Evolutionary conservation across 2,888 invertebrate species (phyloP).

Genomic region (Argyresthia albistria): DNA sequence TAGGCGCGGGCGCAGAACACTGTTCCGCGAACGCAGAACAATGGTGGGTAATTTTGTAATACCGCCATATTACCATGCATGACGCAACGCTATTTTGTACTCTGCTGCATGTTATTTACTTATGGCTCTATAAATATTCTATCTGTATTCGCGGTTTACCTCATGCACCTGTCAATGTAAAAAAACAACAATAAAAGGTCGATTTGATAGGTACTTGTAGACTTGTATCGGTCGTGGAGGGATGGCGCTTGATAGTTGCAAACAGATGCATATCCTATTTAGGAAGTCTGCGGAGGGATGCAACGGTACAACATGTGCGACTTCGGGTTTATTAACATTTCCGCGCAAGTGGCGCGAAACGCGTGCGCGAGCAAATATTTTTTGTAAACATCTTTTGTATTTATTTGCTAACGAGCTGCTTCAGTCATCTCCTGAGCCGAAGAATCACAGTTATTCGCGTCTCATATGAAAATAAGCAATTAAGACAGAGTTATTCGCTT

Average conservation of each 20-base stretch:
- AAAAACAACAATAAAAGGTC: not conserved
- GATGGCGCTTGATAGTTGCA: not conserved
- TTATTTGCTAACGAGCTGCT: not conserved
- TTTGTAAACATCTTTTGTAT: not conserved
- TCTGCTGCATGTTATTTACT: slow-evolving; percentile 35
- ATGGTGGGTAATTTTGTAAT: slow-evolving; percentile 68
- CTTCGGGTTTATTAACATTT: slow-evolving; percentile 15
- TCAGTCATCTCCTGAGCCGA: not conserved
- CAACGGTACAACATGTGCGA: slow-evolving; percentile 15
- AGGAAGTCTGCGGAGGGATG: slow-evolving; percentile 14
- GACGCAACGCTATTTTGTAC: slow-evolving; percentile 48
- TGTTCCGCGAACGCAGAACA: slow-evolving; percentile 65
- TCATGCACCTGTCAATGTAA: too few species aligned
- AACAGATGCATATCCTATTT: slow-evolving; percentile 12
- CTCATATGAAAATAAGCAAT: too few species aligned
- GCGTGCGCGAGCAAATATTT: not conserved
- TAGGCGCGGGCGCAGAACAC: slow-evolving; percentile 31
- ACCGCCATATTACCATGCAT: slow-evolving; percentile 62
- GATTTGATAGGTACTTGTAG: not conserved
- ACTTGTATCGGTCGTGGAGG: not conserved
- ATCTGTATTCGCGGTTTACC: too few species aligned
- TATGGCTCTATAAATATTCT: slow-evolving; percentile 33
- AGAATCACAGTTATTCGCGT: too few species aligned
- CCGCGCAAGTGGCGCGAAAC: not conserved
- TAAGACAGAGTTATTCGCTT: not conserved